These are phyloP conservation scores for Volucella inflata DNA, from an alignment of 2,888 invertebrate species.

Conservation along the genomic window DNA sequence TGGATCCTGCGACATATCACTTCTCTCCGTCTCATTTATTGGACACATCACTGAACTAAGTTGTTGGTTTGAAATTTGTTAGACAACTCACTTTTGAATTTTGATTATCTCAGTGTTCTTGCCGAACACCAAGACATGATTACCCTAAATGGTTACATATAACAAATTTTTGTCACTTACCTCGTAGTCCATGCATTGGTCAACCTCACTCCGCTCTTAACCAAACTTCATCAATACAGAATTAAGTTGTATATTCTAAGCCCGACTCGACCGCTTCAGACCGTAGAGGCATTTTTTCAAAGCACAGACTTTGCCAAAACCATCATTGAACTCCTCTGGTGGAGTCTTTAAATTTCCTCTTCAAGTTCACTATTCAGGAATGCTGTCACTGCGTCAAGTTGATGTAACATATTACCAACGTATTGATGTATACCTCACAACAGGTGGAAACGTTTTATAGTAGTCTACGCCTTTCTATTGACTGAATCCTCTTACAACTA, in stretches of 20 bases:
- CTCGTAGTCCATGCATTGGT: too few relatives aligned
- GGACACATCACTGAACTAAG: conserved; percentile 3
- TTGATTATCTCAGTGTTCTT: background rate
- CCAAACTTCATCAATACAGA: background rate
- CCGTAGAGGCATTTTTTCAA: too few relatives aligned
- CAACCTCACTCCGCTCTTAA: too few relatives aligned
- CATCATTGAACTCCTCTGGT: conserved; percentile 3
- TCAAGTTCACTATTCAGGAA: too few relatives aligned
- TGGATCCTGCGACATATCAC: conserved; percentile 2
- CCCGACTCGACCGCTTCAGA: conserved; percentile 1
- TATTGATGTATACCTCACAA: conserved; percentile 13
- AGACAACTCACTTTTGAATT: conserved; percentile 8
- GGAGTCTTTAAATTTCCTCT: too few relatives aligned
- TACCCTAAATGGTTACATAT: too few relatives aligned
- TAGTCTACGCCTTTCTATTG: conserved; percentile 38
- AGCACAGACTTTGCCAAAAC: conserved; percentile 12
- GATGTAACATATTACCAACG: too few relatives aligned
- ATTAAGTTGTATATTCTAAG: conserved; percentile 4
- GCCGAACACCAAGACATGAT: conserved; percentile 18
- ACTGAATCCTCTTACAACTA: conserved; percentile 25
- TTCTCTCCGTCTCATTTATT: too few relatives aligned
- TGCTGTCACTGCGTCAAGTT: too few relatives aligned
- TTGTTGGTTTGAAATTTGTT: conserved; percentile 9
- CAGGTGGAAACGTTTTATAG: conserved; percentile 36
- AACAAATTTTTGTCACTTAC: too few relatives aligned